Conservation (phyloP, 1,140 invertebrate genomes). For the Drosophila virilis region DNA sequence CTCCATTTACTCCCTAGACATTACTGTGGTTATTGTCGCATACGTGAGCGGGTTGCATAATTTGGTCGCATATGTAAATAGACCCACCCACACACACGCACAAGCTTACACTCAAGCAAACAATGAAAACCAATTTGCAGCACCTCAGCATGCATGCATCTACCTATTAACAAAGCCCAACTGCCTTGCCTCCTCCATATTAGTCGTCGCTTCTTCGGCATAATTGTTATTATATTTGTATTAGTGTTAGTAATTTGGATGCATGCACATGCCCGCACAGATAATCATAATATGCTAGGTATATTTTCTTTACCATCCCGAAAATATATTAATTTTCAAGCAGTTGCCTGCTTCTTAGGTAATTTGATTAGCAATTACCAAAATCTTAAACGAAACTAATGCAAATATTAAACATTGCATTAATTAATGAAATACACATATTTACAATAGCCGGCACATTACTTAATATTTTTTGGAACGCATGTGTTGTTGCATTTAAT, state of each 20-base stretch:
- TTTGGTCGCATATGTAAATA: slow-evolving; percentile 52
- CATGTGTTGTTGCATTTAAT: background rate
- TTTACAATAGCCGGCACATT: background rate
- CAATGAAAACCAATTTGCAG: slow-evolving; percentile 69
- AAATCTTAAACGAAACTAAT: slow-evolving; percentile 12
- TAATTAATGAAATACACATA: background rate
- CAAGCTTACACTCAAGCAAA: slow-evolving; percentile 38
- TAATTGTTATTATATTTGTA: slow-evolving; percentile 76
- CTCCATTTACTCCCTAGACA: slow-evolving; percentile 20
- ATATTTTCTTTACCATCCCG: slow-evolving; percentile 42
- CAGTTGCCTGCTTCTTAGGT: slow-evolving; percentile 5
- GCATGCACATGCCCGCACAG: slow-evolving; percentile 33
- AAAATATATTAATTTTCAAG: slow-evolving; percentile 22
- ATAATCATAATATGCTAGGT: slow-evolving; percentile 22
- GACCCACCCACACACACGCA: background rate
- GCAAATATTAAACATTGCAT: background rate
- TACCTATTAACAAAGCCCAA: background rate
- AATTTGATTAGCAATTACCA: slow-evolving; percentile 33
- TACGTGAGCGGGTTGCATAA: slow-evolving; percentile 46
- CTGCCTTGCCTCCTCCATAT: background rate
- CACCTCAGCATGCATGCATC: slow-evolving; percentile 20
- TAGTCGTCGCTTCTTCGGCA: slow-evolving; percentile 52
- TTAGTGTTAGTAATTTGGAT: slow-evolving; percentile 55
- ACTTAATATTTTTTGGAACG: background rate
- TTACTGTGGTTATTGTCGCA: slow-evolving; percentile 68